Evolutionary conservation across 2,888 invertebrate species (phyloP), one percentile per base, ranked within the genome.

Genomic region (Timandra comae): DNA sequence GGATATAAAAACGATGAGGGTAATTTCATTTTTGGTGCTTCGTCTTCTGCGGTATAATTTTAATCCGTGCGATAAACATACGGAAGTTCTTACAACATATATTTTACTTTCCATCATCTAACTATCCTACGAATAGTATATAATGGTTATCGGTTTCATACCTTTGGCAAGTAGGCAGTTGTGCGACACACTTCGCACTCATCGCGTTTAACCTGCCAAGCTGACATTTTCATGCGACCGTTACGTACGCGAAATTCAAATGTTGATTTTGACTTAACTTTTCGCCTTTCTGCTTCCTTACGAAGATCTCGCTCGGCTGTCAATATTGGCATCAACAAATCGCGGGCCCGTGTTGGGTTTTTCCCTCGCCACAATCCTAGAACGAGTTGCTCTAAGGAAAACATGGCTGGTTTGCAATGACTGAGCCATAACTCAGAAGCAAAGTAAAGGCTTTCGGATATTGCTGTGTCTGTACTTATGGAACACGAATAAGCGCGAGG

Each of bases 371-470:
- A 91, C 42, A 96, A 89, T 23, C 91, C 90, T 44, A 95, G 87
- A 7, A 97, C 71, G 22, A 97, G 74, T 52, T 93, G 90, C 58
- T 97, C 95, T 49, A 96, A 81, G 0, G 96, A 93, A 72, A 98
- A 97, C 87, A 95, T 93, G 0, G 95, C 93, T 5, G 96, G 95
- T 71, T 97, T 97, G 66, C 94, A 92, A 61, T 94, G 85, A 29
- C 89, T 85, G 1, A 97, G 79, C 96, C 96, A 98, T 0, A 90
- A 87, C 1, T 89, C 85, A 4, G 93, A 91, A 0, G 96, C 97
- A 58, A 95, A 97, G 67, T 96, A 97, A 0, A 96, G 95, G 59
- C 96, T 96, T 65, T 98, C 98, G 0, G 96, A 94, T 0, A 96
- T 91, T 0, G 93, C 91, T 63, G 94, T 96, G 0, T 97, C 97